Evolutionary conservation across 2,888 invertebrate species (phyloP).

Genomic region (Pseudanteris insignis): DNA sequence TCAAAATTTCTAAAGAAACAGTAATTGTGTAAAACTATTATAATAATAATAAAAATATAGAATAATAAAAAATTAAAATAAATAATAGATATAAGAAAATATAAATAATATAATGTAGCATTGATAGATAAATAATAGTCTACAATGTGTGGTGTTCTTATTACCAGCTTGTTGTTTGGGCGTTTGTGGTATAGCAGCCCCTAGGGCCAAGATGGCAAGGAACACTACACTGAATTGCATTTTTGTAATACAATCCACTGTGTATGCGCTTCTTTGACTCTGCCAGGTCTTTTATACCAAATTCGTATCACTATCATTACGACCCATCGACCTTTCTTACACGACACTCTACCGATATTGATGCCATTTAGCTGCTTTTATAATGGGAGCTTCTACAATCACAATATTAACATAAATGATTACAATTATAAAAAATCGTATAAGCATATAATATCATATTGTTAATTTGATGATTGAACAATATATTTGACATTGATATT

Average conservation of each 20-base stretch:
- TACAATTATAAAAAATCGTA: too few relatives aligned
- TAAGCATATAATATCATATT: too few relatives aligned
- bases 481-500: too few relatives aligned
- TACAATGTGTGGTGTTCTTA: conserved; percentile 26
- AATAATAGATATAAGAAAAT: too few relatives aligned
- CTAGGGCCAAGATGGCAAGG: conserved; percentile 60
- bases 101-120: too few relatives aligned
- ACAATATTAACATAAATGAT: too few relatives aligned
- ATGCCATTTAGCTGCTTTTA: too few relatives aligned
- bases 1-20: too few relatives aligned
- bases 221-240: conserved; percentile 61
- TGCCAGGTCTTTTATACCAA: conserved; percentile 59
- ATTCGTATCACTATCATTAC: conserved; percentile 58
- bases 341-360: conserved; percentile 43
- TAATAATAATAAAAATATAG: not conserved
- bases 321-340: conserved; percentile 54
- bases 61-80: not conserved
- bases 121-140: too few relatives aligned
- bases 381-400: too few relatives aligned
- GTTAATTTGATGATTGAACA: too few relatives aligned
- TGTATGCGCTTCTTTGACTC: conserved; percentile 49
- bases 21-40: too few relatives aligned
- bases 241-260: conserved; percentile 56
- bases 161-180: conserved; percentile 60
- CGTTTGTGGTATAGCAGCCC: conserved; percentile 50